Percentiles rank a stretch among this genome's conserved stretches.
These are phyloP conservation scores for Tiliacea aurago DNA, from an alignment of 2,888 invertebrate genomes.

Conservation along the genomic window DNA sequence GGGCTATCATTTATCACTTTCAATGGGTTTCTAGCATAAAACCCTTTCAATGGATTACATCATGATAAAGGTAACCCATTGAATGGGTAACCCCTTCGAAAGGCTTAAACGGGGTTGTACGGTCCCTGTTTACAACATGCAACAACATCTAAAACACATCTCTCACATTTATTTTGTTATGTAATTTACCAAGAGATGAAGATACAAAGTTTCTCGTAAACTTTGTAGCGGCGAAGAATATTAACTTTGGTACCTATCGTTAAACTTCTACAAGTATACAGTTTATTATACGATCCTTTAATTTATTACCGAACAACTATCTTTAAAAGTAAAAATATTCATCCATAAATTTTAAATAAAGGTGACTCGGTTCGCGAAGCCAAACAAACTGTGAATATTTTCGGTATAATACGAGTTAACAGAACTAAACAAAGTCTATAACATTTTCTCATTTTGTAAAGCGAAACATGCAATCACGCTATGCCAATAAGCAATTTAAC, in stretches of 20 bases:
- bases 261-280: slow-evolving; percentile 57
- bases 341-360: slow-evolving; percentile 51
- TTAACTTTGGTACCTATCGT: slow-evolving; percentile 57
- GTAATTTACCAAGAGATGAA: slow-evolving; percentile 39
- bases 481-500: slow-evolving; percentile 59
- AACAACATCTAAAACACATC: slow-evolving; percentile 27
- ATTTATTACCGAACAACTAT: slow-evolving; percentile 55
- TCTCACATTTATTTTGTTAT: slow-evolving; percentile 38
- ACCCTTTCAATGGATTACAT: too few relatives aligned
- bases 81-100: too few relatives aligned
- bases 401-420: slow-evolving; percentile 25
- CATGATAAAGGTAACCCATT: too few relatives aligned
- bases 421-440: slow-evolving; percentile 25
- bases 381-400: slow-evolving; percentile 18
- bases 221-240: slow-evolving; percentile 50
- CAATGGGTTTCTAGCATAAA: too few relatives aligned
- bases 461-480: slow-evolving; percentile 53
- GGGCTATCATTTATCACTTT: too few relatives aligned
- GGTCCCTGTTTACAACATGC: too few relatives aligned
- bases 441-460: slow-evolving; percentile 46
- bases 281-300: slow-evolving; percentile 56
- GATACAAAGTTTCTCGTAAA: slow-evolving; percentile 52
- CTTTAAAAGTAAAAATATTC: slow-evolving; percentile 41
- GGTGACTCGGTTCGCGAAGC: slow-evolving; percentile 17
- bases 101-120: too few relatives aligned